A percentile compares a stretch with the other conserved stretches of the same genome.
These are phyloP conservation scores for Arremon brunneinucha DNA, from an alignment of 2,797 vertebrate species.

Conservation along the genomic window DNA sequence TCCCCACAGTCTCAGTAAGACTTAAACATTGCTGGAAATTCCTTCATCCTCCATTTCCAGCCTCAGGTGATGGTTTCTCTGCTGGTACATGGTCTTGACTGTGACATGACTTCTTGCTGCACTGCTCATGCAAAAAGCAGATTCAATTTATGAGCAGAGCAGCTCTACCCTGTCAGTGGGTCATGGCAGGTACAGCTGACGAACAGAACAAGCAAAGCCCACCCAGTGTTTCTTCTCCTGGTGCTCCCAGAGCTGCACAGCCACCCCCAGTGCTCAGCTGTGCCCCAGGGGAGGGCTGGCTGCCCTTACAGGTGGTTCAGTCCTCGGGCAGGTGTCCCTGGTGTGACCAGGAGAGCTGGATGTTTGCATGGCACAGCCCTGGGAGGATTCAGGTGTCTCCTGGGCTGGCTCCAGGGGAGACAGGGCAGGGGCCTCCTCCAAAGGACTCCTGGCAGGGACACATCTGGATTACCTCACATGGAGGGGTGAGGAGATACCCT, in stretches of 20 bases:
- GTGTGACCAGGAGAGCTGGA: background rate
- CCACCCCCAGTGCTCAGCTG: background rate
- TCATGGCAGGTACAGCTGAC: background rate
- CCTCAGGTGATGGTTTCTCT: background rate
- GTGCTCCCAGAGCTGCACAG: background rate
- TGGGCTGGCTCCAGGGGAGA: background rate
- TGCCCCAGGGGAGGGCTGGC: background rate
- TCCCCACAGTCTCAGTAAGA: background rate
- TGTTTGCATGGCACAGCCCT: background rate
- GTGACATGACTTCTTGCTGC: background rate
- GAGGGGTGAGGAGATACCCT: background rate
- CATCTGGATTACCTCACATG: background rate
- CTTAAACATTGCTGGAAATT: background rate
- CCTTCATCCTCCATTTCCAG: background rate
- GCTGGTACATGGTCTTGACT: background rate
- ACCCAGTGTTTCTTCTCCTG: rapidly evolving
- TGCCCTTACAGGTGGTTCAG: background rate
- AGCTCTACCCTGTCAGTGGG: background rate
- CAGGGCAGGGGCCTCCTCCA: background rate
- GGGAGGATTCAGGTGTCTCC: background rate
- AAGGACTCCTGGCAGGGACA: background rate
- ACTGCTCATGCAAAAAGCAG: background rate
- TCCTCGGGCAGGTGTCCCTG: no score
- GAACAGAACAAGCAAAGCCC: background rate
- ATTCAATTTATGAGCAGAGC: background rate